phyloP scores from a whole-genome alignment of 1,140 invertebrate genomes.

The Anoplolepis gracilipes region DNA sequence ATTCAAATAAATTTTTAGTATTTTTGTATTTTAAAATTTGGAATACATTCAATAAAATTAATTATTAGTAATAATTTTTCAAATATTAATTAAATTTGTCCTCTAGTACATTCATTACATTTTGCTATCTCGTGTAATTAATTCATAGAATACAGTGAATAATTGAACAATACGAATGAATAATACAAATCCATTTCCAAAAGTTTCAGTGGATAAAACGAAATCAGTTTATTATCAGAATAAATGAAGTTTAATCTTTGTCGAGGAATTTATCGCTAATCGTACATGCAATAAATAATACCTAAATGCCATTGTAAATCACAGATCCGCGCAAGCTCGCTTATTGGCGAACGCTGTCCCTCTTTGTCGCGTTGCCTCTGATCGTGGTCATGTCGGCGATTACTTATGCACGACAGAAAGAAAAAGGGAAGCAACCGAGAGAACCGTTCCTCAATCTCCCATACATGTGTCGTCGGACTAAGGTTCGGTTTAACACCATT shows the following conservation, averaged over 20 bases:
- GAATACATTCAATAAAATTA: neutral
- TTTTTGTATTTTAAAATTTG: too few relatives aligned
- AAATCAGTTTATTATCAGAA: too few relatives aligned
- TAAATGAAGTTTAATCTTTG: constrained; percentile 12
- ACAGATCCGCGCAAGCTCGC: constrained; percentile 3
- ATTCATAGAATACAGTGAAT: neutral
- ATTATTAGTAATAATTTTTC: constrained; percentile 4
- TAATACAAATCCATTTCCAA: too few relatives aligned
- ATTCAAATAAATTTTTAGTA: neutral
- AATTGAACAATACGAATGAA: neutral
- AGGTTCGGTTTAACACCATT: constrained; percentile 63
- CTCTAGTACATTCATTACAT: neutral
- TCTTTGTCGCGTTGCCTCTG: constrained; percentile 54
- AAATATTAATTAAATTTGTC: constrained; percentile 13
- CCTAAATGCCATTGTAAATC: neutral
- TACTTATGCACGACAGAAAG: neutral
- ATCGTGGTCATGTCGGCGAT: constrained; percentile 46
- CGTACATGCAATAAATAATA: neutral
- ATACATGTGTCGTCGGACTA: constrained; percentile 71
- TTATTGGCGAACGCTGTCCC: constrained; percentile 12
- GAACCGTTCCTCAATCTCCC: constrained; percentile 68
- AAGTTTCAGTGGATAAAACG: too few relatives aligned
- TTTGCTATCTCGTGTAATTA: neutral
- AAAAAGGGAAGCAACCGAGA: constrained; percentile 62
- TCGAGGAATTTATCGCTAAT: constrained; percentile 19